phyloP scores from a whole-genome alignment of 2,888 invertebrate species.

The Subacronicta megacephala region DNA sequence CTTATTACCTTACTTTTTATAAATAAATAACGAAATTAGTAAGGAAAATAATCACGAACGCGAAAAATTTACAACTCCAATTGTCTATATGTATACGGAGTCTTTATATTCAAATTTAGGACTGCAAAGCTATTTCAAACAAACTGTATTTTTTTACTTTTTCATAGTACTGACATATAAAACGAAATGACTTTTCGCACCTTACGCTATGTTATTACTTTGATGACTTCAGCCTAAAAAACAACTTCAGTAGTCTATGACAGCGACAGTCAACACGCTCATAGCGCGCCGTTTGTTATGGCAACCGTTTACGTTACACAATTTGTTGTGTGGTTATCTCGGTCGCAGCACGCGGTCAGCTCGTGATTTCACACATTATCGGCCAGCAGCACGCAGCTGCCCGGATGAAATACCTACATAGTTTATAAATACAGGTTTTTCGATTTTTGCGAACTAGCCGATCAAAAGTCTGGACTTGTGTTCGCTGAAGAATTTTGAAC shows the following conservation, averaged over 20 bases:
- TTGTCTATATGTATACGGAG: too few species aligned
- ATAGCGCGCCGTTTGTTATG: conserved; percentile 40
- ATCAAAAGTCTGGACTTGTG: conserved; percentile 5
- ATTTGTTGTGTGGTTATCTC: conserved; percentile 57
- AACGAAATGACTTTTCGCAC: too few species aligned
- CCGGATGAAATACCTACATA: conserved; percentile 43
- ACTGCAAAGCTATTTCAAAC: too few species aligned
- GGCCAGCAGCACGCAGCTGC: conserved; percentile 42
- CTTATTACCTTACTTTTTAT: too few species aligned
- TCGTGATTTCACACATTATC: conserved; percentile 55
- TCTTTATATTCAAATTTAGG: too few species aligned
- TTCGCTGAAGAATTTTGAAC: conserved; percentile 6
- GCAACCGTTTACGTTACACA: conserved; percentile 45
- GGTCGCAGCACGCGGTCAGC: conserved; percentile 43
- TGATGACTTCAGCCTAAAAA: conserved; percentile 14
- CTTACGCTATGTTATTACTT: too few species aligned
- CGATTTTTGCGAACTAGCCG: conserved; percentile 13
- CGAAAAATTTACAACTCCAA: too few species aligned
- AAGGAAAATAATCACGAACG: too few species aligned
- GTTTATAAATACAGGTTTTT: conserved; percentile 49
- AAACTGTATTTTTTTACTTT: too few species aligned
- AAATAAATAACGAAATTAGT: too few species aligned
- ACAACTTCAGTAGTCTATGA: conserved; percentile 3
- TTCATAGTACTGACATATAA: too few species aligned
- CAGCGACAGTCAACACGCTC: conserved; percentile 26